These are phyloP conservation scores for Tipula lateralis DNA, from an alignment of 2,888 invertebrate genomes.

Conservation along the genomic window DNA sequence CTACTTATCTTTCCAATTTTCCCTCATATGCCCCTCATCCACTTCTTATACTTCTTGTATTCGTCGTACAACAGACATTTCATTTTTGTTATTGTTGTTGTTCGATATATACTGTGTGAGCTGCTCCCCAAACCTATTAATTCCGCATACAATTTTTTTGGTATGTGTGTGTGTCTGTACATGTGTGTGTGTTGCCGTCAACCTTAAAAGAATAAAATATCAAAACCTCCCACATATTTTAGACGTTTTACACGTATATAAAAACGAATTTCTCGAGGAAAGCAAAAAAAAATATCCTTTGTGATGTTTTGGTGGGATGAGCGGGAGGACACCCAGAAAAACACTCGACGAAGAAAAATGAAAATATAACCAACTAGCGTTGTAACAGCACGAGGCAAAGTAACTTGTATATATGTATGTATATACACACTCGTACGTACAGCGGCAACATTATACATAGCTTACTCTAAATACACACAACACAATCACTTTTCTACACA, in stretches of 20 bases:
- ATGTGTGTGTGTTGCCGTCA: neutral
- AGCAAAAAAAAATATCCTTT: neutral
- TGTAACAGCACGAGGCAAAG: constrained; percentile 21
- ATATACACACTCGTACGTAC: neutral
- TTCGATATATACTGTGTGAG: neutral
- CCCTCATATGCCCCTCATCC: neutral
- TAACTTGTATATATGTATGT: neutral
- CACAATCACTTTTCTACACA: neutral
- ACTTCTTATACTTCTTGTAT: neutral
- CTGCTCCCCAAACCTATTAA: constrained; percentile 13
- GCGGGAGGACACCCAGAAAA: neutral
- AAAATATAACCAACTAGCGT: constrained; percentile 2
- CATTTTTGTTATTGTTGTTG: neutral
- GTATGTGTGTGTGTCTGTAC: neutral
- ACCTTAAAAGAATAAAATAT: constrained; percentile 6
- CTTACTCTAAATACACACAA: neutral
- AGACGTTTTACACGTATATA: constrained; percentile 11
- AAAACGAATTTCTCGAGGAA: neutral
- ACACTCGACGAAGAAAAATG: neutral
- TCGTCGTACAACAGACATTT: constrained; percentile 6
- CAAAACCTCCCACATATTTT: constrained; percentile 24
- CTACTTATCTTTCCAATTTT: constrained; percentile 19
- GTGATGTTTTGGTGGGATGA: neutral
- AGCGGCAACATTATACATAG: neutral
- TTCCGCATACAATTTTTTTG: neutral